Percentiles rank a stretch among this genome's conserved stretches.
Evolutionary conservation across 2,888 invertebrate species (phyloP).

Genomic region (Lasioglossum figueresi): DNA sequence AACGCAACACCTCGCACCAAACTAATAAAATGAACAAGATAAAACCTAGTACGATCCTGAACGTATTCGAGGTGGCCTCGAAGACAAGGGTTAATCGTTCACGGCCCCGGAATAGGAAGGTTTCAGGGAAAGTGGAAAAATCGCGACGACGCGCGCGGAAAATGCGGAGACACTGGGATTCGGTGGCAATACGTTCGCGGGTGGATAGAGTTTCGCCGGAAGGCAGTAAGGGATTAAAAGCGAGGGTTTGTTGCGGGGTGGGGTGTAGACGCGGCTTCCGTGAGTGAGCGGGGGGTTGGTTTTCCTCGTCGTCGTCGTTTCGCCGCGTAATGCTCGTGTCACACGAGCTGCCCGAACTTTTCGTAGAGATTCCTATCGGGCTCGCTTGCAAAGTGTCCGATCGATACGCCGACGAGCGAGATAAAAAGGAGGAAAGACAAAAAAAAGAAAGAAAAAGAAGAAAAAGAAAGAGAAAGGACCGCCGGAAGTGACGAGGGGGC

Average conservation of each 20-base stretch:
- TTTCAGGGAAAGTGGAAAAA: not conserved
- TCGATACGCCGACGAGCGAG: constrained; percentile 56
- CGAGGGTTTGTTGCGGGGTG: constrained; percentile 51
- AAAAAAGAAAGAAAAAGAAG: not conserved
- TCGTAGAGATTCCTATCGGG: constrained; percentile 66
- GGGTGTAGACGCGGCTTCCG: constrained; percentile 41
- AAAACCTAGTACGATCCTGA: too few species aligned
- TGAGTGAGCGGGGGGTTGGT: constrained; percentile 30
- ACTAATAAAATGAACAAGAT: too few species aligned
- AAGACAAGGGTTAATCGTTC: constrained; percentile 1
- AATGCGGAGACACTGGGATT: constrained; percentile 20
- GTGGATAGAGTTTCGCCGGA: constrained; percentile 62
- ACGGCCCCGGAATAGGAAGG: not conserved
- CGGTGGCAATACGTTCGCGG: constrained; percentile 29
- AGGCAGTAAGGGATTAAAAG: constrained; percentile 70
- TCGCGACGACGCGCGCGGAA: not conserved
- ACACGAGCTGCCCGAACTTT: constrained; percentile 62
- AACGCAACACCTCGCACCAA: too few species aligned
- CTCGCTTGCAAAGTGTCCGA: constrained; percentile 53
- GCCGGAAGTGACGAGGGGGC: not conserved
- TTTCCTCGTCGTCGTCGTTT: constrained; percentile 38
- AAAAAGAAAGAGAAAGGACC: constrained; percentile 1
- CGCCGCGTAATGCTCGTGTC: constrained; percentile 68
- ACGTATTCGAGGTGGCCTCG: not conserved
- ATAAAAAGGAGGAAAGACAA: constrained; percentile 32